Evolutionary conservation across 1,140 invertebrate species (phyloP), one percentile per base, ranked within the genome.

Genomic region (Musca vetustissima): DNA sequence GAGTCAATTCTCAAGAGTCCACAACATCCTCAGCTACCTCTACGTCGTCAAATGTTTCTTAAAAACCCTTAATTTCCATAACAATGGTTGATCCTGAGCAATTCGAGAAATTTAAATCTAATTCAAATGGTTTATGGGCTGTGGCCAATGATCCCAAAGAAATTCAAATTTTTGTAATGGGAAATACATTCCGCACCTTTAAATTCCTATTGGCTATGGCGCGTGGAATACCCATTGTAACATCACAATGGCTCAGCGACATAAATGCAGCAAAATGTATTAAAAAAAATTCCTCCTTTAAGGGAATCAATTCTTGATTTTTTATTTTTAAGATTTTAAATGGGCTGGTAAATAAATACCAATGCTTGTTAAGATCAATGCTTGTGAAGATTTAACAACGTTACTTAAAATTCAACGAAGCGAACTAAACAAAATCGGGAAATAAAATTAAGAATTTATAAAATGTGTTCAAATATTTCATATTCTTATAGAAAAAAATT

Each of bases 131-230:
- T 66, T 32, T 53, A 4, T 70, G 69, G 69, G 32, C 25, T 15
- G n/a, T 64, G 3, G 70, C 67, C 15, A 55, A 59, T 14, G 25
- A 71, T 65, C 66, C 70, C 2, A 55, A 49, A 14, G 61, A 71
- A 3, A 43, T 28, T 48, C 66, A 71, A 15, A 28, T 71, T 21
- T 47, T 71, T 17, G 53, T 71, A 36, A 71, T 71, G 70, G 67
- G 68, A 36, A 68, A 71, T 43, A 61, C 49, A 11, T 68, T 47
- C 57, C 66, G 70, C 4, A 71, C 70, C 32, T 64, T 71, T 47
- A 71, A 71, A 57, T 71, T 71, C 25, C 50, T 71, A 36, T 57
- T 71, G n/a, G 70, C 70, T 1, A 68, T 71, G 50, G 70, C 70
- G 7, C 55, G 57, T 50, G 70, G 70, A 4, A 68, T 68, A 68